Percentiles rank a stretch among this genome's conserved stretches.
Evolutionary conservation across 2,113 vertebrate genomes (phyloP).

Genomic region (Cheirogaleus medius): DNA sequence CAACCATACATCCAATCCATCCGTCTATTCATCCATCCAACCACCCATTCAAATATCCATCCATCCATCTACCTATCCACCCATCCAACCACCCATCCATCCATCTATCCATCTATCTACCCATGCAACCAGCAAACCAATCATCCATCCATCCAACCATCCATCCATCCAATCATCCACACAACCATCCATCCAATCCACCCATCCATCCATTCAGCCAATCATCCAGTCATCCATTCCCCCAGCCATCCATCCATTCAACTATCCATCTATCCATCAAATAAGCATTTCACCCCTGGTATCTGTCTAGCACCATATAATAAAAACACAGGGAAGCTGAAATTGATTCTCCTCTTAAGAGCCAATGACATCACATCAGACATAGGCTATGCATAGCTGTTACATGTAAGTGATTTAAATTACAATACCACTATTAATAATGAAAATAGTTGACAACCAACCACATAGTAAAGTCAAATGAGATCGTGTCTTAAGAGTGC

Average conservation of each 20-base stretch:
- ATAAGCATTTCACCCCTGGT: background rate
- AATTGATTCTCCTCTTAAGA: background rate
- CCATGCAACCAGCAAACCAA: background rate
- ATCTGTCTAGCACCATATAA: background rate
- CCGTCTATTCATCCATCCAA: background rate
- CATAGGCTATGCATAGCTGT: background rate
- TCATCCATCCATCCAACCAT: background rate
- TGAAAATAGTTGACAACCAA: background rate
- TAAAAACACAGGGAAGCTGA: background rate
- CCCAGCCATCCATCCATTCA: background rate
- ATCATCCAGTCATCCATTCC: background rate
- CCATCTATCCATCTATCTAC: background rate
- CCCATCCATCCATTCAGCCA: background rate
- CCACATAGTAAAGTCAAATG: background rate
- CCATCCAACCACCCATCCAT: background rate
- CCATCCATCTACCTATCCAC: fast-evolving
- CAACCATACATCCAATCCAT: background rate
- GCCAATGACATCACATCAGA: background rate
- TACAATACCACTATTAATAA: background rate
- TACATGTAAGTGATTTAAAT: background rate
- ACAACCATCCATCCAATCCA: background rate
- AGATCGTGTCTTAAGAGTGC: background rate
- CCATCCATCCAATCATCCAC: background rate
- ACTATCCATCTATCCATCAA: background rate
- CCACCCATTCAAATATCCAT: background rate